Conservation (phyloP, 2,888 invertebrate genomes). For the Piscicola geometra region DNA sequence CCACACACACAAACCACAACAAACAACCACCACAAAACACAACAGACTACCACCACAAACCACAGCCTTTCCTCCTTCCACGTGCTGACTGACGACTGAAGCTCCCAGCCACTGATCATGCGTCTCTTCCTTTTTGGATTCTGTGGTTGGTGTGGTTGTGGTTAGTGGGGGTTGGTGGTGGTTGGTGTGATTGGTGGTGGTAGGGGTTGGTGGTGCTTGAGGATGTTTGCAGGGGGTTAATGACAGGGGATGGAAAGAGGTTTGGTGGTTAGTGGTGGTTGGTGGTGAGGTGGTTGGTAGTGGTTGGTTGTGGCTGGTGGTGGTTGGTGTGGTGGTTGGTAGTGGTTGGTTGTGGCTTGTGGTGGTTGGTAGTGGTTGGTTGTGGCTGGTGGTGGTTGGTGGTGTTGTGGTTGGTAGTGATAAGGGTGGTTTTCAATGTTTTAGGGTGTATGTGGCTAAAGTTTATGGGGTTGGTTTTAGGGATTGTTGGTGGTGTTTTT, state of each 20-base stretch:
- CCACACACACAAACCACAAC: too few relatives aligned
- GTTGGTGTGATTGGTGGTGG: not conserved
- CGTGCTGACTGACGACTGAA: slow-evolving; percentile 79
- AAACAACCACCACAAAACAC: too few relatives aligned
- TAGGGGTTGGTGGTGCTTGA: not conserved
- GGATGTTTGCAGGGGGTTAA: not conserved
- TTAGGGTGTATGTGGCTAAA: too few relatives aligned
- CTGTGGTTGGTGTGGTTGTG: slow-evolving; percentile 2
- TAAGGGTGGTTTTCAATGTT: too few relatives aligned
- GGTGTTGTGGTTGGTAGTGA: too few relatives aligned
- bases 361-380: too few relatives aligned
- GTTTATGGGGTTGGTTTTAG: too few relatives aligned
- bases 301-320: not conserved
- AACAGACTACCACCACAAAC: slow-evolving; percentile 49
- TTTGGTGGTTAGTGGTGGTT: not conserved
- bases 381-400: too few relatives aligned
- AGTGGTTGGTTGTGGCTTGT: too few relatives aligned
- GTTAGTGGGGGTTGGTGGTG: not conserved
- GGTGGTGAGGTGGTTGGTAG: not conserved
- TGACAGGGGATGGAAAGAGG: not conserved
- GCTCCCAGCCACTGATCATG: slow-evolving; percentile 93
- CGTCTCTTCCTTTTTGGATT: slow-evolving; percentile 60
- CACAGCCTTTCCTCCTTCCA: slow-evolving; percentile 65
- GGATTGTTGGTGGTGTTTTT: too few relatives aligned
- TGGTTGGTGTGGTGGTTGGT: too few relatives aligned